Evolutionary conservation across 23 tunicate species (phyloP).

Genomic region (Pegea sp.): DNA sequence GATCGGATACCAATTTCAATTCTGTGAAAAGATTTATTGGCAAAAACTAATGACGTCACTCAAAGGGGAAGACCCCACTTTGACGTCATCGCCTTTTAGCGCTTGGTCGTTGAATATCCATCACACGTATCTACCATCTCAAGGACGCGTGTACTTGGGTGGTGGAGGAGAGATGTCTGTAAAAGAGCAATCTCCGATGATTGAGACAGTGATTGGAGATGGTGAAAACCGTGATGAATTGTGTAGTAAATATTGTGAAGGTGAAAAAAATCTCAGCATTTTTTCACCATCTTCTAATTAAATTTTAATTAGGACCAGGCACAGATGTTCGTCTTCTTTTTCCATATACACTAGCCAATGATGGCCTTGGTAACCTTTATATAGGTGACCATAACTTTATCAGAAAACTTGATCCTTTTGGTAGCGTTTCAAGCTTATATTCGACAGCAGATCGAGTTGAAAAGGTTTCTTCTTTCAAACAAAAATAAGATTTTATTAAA

Average conservation of each 20-base stretch:
- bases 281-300: neutral
- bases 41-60: slow-evolving; percentile 14
- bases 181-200: slow-evolving; percentile 67
- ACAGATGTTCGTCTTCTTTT: slow-evolving; percentile 38
- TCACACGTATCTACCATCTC: slow-evolving; percentile 36
- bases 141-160: slow-evolving; percentile 63
- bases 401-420: slow-evolving; percentile 46
- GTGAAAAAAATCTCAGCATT: neutral
- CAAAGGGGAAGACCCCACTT: slow-evolving; percentile 39
- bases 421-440: slow-evolving; percentile 37
- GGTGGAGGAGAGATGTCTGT: slow-evolving; percentile 53
- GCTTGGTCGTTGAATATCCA: slow-evolving; percentile 70
- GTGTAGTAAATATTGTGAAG: neutral
- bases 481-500: too few species aligned
- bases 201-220: slow-evolving; percentile 73
- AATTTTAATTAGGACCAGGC: too few species aligned
- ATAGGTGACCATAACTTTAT: slow-evolving; percentile 75
- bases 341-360: slow-evolving; percentile 64
- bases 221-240: slow-evolving; percentile 10
- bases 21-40: slow-evolving; percentile 49
- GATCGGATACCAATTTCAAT: slow-evolving; percentile 52
- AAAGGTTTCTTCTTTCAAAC: too few species aligned
- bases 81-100: slow-evolving; percentile 11
- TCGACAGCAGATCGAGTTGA: slow-evolving; percentile 31
- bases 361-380: slow-evolving; percentile 50